Evolutionary conservation across 2,888 invertebrate genomes (phyloP).

Genomic region (Lochmaea capreae): DNA sequence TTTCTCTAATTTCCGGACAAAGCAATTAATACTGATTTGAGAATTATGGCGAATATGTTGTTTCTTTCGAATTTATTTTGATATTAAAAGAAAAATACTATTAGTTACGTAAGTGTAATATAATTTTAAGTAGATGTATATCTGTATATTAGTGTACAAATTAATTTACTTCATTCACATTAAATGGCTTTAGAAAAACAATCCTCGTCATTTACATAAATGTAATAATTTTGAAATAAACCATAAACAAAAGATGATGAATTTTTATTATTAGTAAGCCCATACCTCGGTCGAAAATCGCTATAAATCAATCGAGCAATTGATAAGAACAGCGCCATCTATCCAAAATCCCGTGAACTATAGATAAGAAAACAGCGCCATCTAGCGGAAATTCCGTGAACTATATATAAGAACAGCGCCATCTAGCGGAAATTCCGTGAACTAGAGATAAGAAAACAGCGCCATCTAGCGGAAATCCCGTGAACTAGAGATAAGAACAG

Average conservation of each 20-base stretch:
- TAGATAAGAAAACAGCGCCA: no score
- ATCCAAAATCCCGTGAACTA: no score
- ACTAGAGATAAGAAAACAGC: no score
- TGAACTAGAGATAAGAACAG: no score
- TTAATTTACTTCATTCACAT: constrained; percentile 56
- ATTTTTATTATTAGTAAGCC: not conserved
- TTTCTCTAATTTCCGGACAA: constrained; percentile 48
- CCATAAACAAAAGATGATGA: constrained; percentile 6
- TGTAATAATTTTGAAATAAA: constrained; percentile 42
- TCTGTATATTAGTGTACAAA: constrained; percentile 63
- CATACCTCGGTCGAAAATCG: no score
- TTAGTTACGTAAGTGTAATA: constrained; percentile 50
- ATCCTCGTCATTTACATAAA: constrained; percentile 51
- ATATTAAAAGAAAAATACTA: constrained; percentile 49
- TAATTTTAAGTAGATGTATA: constrained; percentile 53
- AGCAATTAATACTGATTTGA: constrained; percentile 27
- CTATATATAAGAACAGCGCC: no score
- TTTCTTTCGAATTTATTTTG: constrained; percentile 49
- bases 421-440: no score
- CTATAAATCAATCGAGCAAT: no score
- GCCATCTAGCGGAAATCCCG: no score
- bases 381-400: no score
- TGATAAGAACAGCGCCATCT: no score
- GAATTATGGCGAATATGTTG: constrained; percentile 37
- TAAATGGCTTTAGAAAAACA: constrained; percentile 53